Evolutionary conservation across 2,113 vertebrate genomes (phyloP).

Genomic region (Pithys albifrons): DNA sequence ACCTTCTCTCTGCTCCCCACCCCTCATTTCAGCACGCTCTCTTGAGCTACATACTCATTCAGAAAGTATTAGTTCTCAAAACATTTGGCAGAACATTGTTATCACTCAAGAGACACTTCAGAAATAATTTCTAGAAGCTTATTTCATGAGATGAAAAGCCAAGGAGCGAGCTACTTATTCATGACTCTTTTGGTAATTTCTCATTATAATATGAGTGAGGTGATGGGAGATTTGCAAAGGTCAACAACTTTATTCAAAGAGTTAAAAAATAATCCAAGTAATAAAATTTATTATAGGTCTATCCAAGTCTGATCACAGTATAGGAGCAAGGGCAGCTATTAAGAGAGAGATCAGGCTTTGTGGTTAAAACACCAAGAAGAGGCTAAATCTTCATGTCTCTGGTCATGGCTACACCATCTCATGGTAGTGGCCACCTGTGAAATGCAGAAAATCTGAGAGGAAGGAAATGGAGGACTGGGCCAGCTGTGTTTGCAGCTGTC

Average conservation of each 20-base stretch:
- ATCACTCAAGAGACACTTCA: neutral
- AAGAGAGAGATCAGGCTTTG: neutral
- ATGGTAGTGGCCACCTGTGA: neutral
- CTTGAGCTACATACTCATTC: neutral
- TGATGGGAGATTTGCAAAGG: neutral
- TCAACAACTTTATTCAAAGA: neutral
- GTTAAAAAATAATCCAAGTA: neutral
- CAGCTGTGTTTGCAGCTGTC: neutral
- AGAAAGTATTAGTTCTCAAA: neutral
- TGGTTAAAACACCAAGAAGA: neutral
- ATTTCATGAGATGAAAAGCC: neutral
- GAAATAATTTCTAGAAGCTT: neutral
- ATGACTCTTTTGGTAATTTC: neutral
- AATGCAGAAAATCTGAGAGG: neutral
- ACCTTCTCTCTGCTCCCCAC: neutral
- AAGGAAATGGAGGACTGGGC: fast-evolving
- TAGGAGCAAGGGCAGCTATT: neutral
- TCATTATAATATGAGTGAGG: neutral
- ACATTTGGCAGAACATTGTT: neutral
- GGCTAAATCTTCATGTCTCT: neutral
- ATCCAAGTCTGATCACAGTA: neutral
- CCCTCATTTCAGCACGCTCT: neutral
- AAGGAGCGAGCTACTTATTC: neutral
- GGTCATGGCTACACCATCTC: neutral
- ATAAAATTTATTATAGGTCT: neutral